Percentiles rank a stretch among this genome's conserved stretches.
Conservation (phyloP, 2,888 invertebrate genomes). For the Oxyteleia sp. region DNA sequence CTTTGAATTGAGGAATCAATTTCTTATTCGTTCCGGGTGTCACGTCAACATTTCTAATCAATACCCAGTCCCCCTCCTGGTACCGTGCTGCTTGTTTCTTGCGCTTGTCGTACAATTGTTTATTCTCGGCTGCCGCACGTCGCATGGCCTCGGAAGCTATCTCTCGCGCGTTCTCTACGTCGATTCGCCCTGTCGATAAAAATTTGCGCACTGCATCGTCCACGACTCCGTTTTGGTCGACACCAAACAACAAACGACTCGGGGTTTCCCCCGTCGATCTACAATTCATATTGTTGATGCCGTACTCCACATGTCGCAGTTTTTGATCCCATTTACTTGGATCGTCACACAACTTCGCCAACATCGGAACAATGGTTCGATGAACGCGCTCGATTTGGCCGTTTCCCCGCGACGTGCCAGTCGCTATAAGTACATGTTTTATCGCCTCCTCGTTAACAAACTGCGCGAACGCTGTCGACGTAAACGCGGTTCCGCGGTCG, state of each 20-base stretch:
- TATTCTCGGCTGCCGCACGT: no score
- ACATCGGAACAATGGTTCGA: constrained; percentile 73
- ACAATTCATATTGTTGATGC: constrained; percentile 77
- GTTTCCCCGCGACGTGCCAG: constrained; percentile 78
- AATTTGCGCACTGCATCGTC: no score
- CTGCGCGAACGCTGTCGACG: constrained; percentile 73
- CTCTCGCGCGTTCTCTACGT: no score
- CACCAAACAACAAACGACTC: constrained; percentile 77
- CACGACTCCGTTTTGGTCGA: no score
- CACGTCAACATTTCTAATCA: constrained; percentile 59
- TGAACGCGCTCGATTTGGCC: constrained; percentile 80
- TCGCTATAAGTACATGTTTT: constrained; percentile 76
- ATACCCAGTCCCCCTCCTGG: not conserved
- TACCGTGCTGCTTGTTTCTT: constrained; percentile 12
- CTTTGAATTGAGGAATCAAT: not conserved
- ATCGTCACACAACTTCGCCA: constrained; percentile 72
- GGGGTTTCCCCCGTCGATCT: constrained; percentile 77
- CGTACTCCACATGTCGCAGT: constrained; percentile 72
- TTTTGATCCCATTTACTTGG: constrained; percentile 70
- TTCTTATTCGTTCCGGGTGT: not conserved
- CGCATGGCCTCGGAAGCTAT: no score
- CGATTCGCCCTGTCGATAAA: no score
- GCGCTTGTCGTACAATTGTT: constrained; percentile 71
- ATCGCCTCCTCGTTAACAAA: constrained; percentile 69
- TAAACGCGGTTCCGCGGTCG: constrained; percentile 78